These are phyloP conservation scores for Otis tarda DNA, from an alignment of 2,113 vertebrate genomes.

Conservation along the genomic window DNA sequence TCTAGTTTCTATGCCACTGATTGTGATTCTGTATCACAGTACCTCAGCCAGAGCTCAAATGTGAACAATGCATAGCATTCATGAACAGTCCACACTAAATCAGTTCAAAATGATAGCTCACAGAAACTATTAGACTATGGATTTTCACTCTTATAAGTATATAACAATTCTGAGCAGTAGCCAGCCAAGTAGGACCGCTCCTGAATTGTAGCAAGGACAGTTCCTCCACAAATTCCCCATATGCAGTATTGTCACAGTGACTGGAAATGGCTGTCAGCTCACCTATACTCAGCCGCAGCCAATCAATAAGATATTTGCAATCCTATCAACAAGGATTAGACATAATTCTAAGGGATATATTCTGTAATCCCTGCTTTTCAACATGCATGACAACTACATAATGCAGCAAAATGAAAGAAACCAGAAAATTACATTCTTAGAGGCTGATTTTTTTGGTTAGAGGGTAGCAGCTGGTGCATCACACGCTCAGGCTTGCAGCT, in stretches of 20 bases:
- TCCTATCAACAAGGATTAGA: background rate
- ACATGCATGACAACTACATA: background rate
- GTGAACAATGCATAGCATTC: background rate
- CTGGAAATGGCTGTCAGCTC: background rate
- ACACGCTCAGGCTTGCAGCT: background rate
- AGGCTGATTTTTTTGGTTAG: background rate
- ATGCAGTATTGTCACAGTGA: background rate
- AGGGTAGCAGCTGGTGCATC: background rate
- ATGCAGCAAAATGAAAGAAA: background rate
- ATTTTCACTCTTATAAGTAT: background rate
- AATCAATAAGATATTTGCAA: constrained; percentile 10
- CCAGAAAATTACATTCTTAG: background rate
- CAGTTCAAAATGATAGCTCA: background rate
- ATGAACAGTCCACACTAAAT: background rate
- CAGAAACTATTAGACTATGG: background rate
- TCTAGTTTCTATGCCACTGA: background rate
- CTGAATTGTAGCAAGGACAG: background rate
- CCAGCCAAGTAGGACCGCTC: background rate
- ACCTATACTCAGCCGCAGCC: background rate
- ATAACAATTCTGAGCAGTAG: background rate
- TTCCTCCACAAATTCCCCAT: background rate
- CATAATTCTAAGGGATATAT: background rate
- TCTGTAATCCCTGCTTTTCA: background rate
- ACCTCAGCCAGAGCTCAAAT: background rate
- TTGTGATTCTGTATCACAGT: background rate